Evolutionary conservation across 2,888 invertebrate genomes (phyloP), one percentile per base, ranked within the genome.

Genomic region (Saturnia pavonia): DNA sequence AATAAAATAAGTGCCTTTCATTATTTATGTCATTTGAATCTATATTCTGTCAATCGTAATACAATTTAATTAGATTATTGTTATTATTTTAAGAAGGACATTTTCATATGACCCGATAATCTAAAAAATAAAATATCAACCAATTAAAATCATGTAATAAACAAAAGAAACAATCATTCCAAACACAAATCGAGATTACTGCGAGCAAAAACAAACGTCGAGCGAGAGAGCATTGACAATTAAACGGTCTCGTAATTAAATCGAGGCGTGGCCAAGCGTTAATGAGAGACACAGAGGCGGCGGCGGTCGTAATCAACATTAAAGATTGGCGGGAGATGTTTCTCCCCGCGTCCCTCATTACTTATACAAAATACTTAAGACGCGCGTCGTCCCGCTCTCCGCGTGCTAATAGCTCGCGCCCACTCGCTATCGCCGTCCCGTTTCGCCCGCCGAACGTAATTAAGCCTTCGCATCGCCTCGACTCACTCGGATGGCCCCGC

Each of bases 391-490:
- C 94, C 92, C 91, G 92, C 95, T 94, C 95, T 95, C 95, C 94
- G 94, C 94, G 94, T 90, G 95, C 95, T 95, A 95, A 95, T 95
- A 95, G 95, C 95, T 94, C 94, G 95, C 94, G 94, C 94, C 92
- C 94, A 91, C 92, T 91, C 87, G 81, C 88, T 93, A 91, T 91
- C 88, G 90, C 92, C 89, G 89, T 94, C 94, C 90, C 90, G 90
- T 87, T 94, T 89, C 86, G 87, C 85, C 91, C 89, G 87, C 88
- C 86, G 88, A 88, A 88, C 91, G 93, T 93, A 93, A 93, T 94
- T 93, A 93, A 91, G 93, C 91, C 85, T 83, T 91, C 90, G 92
- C 90, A 91, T 92, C 91, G 91, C 91, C 91, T 92, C 90, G 90
- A 86, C 90, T 91, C 92, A 86, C 88, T 88, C 86, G 85, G 77